Base-by-base conservation (phyloP, 2,888 invertebrate species). In the Drosophila phalerata region DNA sequence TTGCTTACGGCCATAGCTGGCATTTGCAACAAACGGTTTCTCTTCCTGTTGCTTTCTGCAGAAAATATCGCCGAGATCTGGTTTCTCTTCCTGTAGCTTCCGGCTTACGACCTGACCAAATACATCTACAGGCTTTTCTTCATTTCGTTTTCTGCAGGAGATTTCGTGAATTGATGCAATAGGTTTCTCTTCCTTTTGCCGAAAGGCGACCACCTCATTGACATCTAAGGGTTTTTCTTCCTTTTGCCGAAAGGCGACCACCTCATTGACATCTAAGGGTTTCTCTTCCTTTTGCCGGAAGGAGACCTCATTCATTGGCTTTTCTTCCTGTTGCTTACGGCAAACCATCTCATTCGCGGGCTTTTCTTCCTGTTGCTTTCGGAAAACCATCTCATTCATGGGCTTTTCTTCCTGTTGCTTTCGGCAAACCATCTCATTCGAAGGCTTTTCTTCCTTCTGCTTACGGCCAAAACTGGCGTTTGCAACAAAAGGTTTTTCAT, bases 221-320 rank as follows among this genome's bases (percentile, higher is more conserved):
- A 28, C 5, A 10, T 11, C 42, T 19, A 40, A 1, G 3, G 48
- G 63, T 6, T 57, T 58, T 6, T 51, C 51, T 4, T 37, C 15
- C 8, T 28, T n/a, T 6, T 37, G 37, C n/a, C 6, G n/a, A 4
- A 5, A 25, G 34, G 13, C 2, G 6, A 37, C n/a, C 37, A 13
- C 8, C 37, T n/a, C n/a, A 30, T 30, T 30, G 10, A 30, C 10
- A 28, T 28, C 28, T 28, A 28, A 6, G 2, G 30, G 30, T 10
- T 30, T 58, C 11, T 51, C 28, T 28, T 52, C 52, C 4, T 17
- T 38, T 10, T 42, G 49, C 0, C n/a, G n/a, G n/a, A n/a, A n/a
- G n/a, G n/a, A n/a, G n/a, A n/a, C n/a, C n/a, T n/a, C n/a, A n/a
- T n/a, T n/a, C n/a, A n/a, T n/a, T n/a, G n/a, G n/a, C n/a, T n/a